Evolutionary conservation across 1,140 invertebrate species (phyloP), one percentile per base, ranked within the genome.

Genomic region (Argopecten irradians): DNA sequence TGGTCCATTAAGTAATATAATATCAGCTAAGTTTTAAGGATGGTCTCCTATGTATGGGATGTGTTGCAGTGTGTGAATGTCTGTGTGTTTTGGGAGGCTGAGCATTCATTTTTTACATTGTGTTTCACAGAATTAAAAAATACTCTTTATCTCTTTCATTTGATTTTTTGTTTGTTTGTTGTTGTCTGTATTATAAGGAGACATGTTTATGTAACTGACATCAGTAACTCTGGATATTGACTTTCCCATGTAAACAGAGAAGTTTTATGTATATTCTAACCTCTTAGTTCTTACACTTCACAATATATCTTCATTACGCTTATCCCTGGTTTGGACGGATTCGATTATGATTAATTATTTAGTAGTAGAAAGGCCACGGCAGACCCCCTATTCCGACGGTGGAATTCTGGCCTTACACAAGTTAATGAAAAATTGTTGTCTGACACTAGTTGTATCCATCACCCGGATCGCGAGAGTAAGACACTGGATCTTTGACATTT

Each of bases 391-490:
- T 71, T 28, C 55, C 28, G 1, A 71, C 43, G n/a, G 43, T 28
- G 55, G 2, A 71, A 71, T 28, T 28, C 55, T n/a, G 55, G 55
- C 55, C 55, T 71, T n/a, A 28, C 43, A 46, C 5, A n/a, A 71
- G 55, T 71, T 71, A 71, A 71, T 71, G 55, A 71, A 71, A 71
- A 71, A 71, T 71, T 71, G 55, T 71, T n/a, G 55, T n/a, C 55
- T 71, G 55, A 22, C n/a, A 71, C 55, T 28, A 71, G 55, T 71
- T 71, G 55, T 71, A 71, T 71, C 28, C 28, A 71, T 28, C 55
- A 71, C 55, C 7, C 55, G 5, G 55, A n/a, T n/a, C 1, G 55
- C 5, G 55, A 71, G 55, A 71, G 55, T n/a, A 71, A 71, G 55
- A 71, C 55, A 16, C 55, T 28, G 16, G 55, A 71, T 71, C 55